Evolutionary conservation across 2,113 vertebrate genomes (phyloP), one percentile per base, ranked within the genome.

Genomic region (Heliornis fulica): DNA sequence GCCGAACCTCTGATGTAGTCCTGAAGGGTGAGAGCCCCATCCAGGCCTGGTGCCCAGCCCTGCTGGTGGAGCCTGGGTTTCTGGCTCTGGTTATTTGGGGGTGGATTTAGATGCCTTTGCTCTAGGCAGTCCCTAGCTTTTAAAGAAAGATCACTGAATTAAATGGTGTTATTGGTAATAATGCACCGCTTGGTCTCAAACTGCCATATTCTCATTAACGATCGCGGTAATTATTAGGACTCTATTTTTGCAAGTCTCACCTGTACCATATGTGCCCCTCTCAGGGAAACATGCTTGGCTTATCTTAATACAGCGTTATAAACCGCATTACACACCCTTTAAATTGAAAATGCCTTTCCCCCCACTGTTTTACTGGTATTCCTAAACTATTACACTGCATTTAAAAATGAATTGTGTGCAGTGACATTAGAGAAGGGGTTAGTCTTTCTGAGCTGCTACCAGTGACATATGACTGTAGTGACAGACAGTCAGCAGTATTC

Each of bases 401-500:
- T 98, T 97, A 93, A 95, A 98, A 97, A 98, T 97, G 98, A 97
- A 94, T 97, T 95, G 96, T 97, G 97, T 94, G 93, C 92, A 80
- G 69, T 96, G 97, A 96, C 97, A 97, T 98, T 98, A 97, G 94
- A 97, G 96, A 97, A 97, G 65, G 83, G 96, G 97, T 98, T 98
- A 97, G 97, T 92, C 94, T 98, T 97, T 97, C 92, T 96, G 96
- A 97, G 96, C 95, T 97, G 97, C 97, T 96, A 96, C 96, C 79
- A 71, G 89, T 98, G 98, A 98, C 97, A 97, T 96, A 96, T 95
- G 98, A 97, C 97, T 98, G 88, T 88, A 83, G 95, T 98, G 98
- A 98, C 97, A 98, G 97, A 53, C 97, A 98, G 95, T 96, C 97
- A 97, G 97, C 72, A 41, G 93, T 97, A 98, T 97, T 98, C 97